phyloP scores from a whole-genome alignment of 2,888 invertebrate species.

The Meta bourneti region DNA sequence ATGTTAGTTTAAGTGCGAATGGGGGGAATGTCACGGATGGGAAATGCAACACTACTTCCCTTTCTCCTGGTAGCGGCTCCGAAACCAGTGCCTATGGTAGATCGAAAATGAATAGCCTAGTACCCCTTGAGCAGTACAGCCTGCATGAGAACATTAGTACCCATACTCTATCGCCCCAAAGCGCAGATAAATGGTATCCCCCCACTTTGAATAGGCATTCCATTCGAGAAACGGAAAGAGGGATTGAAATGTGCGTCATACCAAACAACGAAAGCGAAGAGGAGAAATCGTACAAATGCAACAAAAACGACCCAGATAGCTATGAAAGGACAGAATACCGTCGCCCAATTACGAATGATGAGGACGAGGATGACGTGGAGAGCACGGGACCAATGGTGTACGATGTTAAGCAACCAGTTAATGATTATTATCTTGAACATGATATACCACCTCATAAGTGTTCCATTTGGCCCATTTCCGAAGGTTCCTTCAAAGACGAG shows the following conservation, averaged over 20 bases:
- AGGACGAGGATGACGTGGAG: conserved; percentile 69
- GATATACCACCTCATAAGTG: conserved; percentile 71
- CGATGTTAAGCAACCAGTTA: conserved; percentile 64
- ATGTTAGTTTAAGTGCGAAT: conserved; percentile 43
- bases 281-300: conserved; percentile 49
- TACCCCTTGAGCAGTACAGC: conserved; percentile 71
- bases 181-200: conserved; percentile 67
- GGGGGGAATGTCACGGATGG: conserved; percentile 50
- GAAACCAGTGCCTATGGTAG: conserved; percentile 70
- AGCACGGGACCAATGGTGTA: conserved; percentile 70
- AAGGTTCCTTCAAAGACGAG: conserved; percentile 75
- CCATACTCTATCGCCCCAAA: conserved; percentile 49
- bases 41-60: conserved; percentile 55
- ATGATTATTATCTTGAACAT: conserved; percentile 67
- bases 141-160: conserved; percentile 64
- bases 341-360: conserved; percentile 57
- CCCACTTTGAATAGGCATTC: conserved; percentile 67
- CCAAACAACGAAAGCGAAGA: conserved; percentile 50
- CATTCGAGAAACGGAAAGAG: conserved; percentile 68
- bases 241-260: conserved; percentile 72
- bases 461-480: conserved; percentile 72
- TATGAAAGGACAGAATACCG: conserved; percentile 59
- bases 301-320: conserved; percentile 38
- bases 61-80: conserved; percentile 73
- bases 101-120: conserved; percentile 67